Conservation (phyloP, 2,797 vertebrate species). For the Avahi laniger region DNA sequence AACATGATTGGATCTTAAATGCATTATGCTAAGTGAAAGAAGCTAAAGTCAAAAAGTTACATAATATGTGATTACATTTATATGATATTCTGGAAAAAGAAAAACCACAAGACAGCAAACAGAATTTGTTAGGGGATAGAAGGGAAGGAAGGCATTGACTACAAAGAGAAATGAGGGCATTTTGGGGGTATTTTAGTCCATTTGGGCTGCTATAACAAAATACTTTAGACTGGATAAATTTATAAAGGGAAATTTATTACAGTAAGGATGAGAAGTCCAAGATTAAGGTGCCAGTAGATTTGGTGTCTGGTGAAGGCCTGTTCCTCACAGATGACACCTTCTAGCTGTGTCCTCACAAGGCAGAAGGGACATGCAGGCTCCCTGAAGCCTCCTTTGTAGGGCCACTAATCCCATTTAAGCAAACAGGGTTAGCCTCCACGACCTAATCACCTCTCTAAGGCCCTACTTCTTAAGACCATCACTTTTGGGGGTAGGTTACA, state of each 20-base stretch:
- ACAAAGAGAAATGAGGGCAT: background rate
- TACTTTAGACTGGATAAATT: background rate
- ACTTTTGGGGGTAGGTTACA: background rate
- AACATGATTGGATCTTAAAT: background rate
- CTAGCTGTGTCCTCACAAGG: background rate
- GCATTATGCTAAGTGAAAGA: conserved; percentile 1
- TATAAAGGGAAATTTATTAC: background rate
- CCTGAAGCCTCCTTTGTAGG: background rate
- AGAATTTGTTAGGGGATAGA: background rate
- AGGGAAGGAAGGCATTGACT: background rate
- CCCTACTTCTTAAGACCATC: background rate
- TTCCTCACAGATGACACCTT: background rate
- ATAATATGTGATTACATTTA: background rate
- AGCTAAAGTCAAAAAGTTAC: background rate
- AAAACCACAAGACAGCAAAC: background rate
- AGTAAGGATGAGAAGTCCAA: background rate
- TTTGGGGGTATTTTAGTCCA: background rate
- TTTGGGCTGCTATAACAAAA: background rate
- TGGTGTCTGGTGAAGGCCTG: background rate
- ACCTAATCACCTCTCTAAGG: background rate
- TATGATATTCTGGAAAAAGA: background rate
- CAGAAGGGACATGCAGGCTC: background rate
- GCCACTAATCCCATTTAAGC: background rate
- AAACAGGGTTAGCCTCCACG: background rate
- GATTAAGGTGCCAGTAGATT: background rate